Percentiles rank a stretch among this genome's conserved stretches.
Evolutionary conservation across 2,797 vertebrate species (phyloP).

Genomic region (Delichon dasypus): DNA sequence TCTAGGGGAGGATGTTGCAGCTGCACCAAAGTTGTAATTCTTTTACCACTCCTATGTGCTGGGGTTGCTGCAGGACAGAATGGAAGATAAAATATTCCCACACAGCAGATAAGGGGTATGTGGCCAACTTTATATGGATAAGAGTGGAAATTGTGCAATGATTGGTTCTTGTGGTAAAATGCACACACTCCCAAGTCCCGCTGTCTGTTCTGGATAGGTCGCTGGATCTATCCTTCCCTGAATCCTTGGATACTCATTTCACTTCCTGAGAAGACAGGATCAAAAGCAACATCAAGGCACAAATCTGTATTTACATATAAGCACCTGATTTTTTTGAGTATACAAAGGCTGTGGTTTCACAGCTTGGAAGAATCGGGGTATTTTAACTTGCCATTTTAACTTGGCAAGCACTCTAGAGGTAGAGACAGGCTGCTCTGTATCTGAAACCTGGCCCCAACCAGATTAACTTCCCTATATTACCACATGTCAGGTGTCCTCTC

Average conservation of each 20-base stretch:
- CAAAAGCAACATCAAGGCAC: neutral
- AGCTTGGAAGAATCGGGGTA: neutral
- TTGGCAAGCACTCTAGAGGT: neutral
- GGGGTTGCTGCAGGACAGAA: neutral
- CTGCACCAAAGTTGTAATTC: neutral
- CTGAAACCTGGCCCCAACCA: neutral
- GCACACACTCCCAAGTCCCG: neutral
- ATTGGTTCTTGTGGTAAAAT: neutral
- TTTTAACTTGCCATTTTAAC: neutral
- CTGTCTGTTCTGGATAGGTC: neutral
- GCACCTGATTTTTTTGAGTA: neutral
- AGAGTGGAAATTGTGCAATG: neutral
- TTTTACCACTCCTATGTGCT: neutral
- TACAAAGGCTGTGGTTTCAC: neutral
- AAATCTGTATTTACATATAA: neutral
- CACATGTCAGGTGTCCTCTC: neutral
- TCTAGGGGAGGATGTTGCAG: neutral
- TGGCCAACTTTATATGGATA: neutral
- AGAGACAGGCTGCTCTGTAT: neutral
- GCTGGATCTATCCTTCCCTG: neutral
- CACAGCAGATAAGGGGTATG: neutral
- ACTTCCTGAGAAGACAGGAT: neutral
- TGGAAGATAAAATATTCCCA: neutral
- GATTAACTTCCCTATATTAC: neutral
- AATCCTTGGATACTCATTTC: neutral